Evolutionary conservation across 1,140 invertebrate species (phyloP).

Genomic region (Hypsibius dujardini): DNA sequence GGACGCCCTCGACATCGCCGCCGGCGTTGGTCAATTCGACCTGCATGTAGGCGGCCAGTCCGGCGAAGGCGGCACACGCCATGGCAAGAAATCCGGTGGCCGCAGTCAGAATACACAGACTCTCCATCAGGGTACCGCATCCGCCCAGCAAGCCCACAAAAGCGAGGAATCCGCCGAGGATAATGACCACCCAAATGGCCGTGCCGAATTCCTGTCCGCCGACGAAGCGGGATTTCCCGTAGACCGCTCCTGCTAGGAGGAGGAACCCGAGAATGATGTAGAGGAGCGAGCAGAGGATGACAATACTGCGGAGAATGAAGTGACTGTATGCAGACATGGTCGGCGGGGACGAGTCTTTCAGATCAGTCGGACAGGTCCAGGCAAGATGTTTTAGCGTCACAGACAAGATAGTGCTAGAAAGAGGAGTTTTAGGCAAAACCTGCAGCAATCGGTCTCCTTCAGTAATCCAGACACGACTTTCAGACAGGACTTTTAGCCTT

Average conservation of each 20-base stretch:
- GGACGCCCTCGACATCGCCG: not conserved
- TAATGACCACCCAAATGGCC: not conserved
- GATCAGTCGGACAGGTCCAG: too few species aligned
- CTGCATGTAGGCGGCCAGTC: not conserved
- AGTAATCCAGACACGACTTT: too few species aligned
- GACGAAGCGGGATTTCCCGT: not conserved
- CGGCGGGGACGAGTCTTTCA: not conserved
- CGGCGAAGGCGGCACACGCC: constrained; percentile 3
- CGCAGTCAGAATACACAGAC: not conserved
- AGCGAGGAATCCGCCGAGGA: not conserved
- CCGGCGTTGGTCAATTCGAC: constrained; percentile 6
- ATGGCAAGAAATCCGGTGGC: not conserved
- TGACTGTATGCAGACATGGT: not conserved
- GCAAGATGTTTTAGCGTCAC: too few species aligned
- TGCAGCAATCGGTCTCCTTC: too few species aligned
- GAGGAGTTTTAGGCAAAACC: too few species aligned
- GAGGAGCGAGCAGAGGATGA: not conserved
- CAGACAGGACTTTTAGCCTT: too few species aligned
- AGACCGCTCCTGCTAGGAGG: not conserved
- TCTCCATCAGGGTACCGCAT: not conserved
- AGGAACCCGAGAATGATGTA: not conserved
- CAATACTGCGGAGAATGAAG: not conserved
- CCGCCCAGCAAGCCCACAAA: not conserved
- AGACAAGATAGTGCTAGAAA: too few species aligned
- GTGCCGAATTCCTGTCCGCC: not conserved